Evolutionary conservation across 2,113 vertebrate genomes (phyloP), one percentile per base, ranked within the genome.

Genomic region (Parus major): DNA sequence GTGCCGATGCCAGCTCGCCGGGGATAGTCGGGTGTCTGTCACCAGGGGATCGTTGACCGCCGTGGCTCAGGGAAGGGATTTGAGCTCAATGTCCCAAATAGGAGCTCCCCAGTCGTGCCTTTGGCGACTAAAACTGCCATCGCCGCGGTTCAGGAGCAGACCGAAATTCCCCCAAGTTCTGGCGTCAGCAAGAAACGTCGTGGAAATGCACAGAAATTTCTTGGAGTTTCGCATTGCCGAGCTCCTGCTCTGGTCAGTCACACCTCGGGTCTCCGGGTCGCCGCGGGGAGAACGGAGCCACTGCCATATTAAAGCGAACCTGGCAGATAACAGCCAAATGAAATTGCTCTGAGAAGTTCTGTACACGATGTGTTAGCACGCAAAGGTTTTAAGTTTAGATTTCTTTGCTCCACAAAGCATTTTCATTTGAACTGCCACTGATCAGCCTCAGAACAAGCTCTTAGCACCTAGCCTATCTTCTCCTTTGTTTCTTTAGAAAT

Each of bases 31-130:
- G 7, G 3, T 7, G 10, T 36, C 4, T 10, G n/a, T 31, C 25
- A 1, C 21, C 61, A 5, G n/a, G 8, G 17, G 3, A 4, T 29
- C 65, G 1, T 2, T 5, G 10, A 0, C 25, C 3, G 4, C 35
- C 4, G 4, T 7, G 41, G 35, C 23, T 17, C 73, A 3, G n/a
- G 24, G 3, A 15, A 16, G 39, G 8, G 24, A 5, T 5, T 4
- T 1, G 46, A 15, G 2, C 52, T 66, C 14, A 4, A 33, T 27
- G 50, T 24, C 42, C n/a, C 22, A 3, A 49, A 18, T 2, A 46
- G 39, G 27, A 56, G 5, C 8, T 10, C 22, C 19, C 13, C 15
- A 14, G 28, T 53, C 17, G 0, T 27, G 27, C 29, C 50, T 39
- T 31, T 27, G 60, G 71, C 55, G 21, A 15, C 28, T 29, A 2